Percentiles rank a stretch among this genome's conserved stretches.
These are phyloP conservation scores for Drosophila cracens DNA, from an alignment of 2,888 invertebrate species.

Conservation along the genomic window DNA sequence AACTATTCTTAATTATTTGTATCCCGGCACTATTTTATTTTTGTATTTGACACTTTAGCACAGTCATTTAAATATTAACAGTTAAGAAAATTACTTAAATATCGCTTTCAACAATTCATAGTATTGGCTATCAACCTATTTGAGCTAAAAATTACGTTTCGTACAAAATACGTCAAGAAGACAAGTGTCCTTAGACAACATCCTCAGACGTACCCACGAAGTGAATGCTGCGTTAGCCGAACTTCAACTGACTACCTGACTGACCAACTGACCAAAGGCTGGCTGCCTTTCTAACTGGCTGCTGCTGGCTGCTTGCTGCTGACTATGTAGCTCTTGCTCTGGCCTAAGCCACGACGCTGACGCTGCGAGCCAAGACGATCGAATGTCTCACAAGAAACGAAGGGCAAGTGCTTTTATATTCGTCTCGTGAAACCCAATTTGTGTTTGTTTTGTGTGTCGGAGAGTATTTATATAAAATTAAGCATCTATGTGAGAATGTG, in stretches of 20 bases:
- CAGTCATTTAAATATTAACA: slow-evolving; percentile 2
- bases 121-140: not conserved
- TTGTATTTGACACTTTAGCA: not conserved
- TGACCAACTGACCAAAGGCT: slow-evolving; percentile 63
- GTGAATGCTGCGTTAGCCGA: slow-evolving; percentile 46
- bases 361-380: slow-evolving; percentile 73
- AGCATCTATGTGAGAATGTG: slow-evolving; percentile 24
- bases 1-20: not conserved
- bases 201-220: slow-evolving; percentile 48
- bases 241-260: slow-evolving; percentile 57
- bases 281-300: slow-evolving; percentile 47
- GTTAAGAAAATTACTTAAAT: not conserved
- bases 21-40: slow-evolving; percentile 1
- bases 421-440: slow-evolving; percentile 54
- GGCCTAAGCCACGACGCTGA: slow-evolving; percentile 54
- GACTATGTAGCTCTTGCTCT: slow-evolving; percentile 41
- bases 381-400: slow-evolving; percentile 84
- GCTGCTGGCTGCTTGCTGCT: slow-evolving; percentile 29
- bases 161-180: slow-evolving; percentile 6
- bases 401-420: slow-evolving; percentile 83
- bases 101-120: not conserved
- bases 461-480: slow-evolving; percentile 51
- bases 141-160: not conserved
- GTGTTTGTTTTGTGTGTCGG: slow-evolving; percentile 30
- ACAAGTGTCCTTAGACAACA: slow-evolving; percentile 18